Base-by-base conservation (phyloP, 2,797 vertebrate species). In the Aphelocoma californica region DNA sequence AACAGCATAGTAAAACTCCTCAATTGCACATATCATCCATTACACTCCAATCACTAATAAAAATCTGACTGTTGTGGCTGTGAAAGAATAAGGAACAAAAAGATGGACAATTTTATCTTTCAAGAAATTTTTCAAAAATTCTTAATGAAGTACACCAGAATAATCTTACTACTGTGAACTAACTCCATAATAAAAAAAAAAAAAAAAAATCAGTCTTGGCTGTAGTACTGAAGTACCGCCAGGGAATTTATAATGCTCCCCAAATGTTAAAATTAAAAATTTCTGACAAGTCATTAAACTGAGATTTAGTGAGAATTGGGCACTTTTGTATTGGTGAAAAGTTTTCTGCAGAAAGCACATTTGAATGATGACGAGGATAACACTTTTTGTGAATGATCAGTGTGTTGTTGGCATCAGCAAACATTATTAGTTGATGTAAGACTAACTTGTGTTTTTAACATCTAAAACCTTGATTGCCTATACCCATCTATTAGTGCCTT, bases 11-110 rank as follows among this genome's bases (percentile, higher is more conserved):
- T 66, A 34, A 38, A 65, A 15, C 12, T 66, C 24, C 15, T 57
- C 36, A 18, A 1, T 58, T 77, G 17, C 8, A 4, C 0, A 0
- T n/a, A 3, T 18, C 14, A 12, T 29, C 56, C 26, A 31, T 66
- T 42, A 67, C 16, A 2, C 36, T 24, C 4, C 15, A n/a, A 14
- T 58, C 24, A 29, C 25, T 32, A 14, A 18, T 51, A 16, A 5
- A 20, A 79, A 58, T 91, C 36, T 58, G 64, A 65, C 38, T 47
- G 8, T 54, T 90, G 28, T 48, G 32, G 47, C 44, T 12, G 23
- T 45, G 36, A 69, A 67, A 67, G 23, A 48, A n/a, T 14, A 81
- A 78, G 23, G 58, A 45, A 62, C 14, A 26, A 66, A 67, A 92
- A 51, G 16, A n/a, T 75, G 17, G 21, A 25, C 14, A 23, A 18